Conservation (phyloP, 2,888 invertebrate species). For the Entomobrya multifasciata region DNA sequence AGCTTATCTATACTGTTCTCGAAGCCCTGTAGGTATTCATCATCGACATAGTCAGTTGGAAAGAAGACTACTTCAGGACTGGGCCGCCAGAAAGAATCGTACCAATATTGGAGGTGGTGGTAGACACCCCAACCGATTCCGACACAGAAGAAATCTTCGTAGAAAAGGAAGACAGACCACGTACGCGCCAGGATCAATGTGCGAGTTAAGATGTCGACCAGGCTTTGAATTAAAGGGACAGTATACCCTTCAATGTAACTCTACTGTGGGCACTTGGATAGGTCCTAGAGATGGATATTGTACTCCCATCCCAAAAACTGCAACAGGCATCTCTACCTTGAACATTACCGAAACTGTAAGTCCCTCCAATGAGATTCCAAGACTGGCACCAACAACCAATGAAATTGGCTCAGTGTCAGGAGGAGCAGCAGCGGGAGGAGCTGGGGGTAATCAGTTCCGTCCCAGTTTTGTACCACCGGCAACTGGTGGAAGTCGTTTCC, state of each 20-base stretch:
- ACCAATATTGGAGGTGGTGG: slow-evolving; percentile 60
- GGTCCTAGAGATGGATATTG: slow-evolving; percentile 78
- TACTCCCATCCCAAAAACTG: slow-evolving; percentile 40
- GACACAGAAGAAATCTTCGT: slow-evolving; percentile 76
- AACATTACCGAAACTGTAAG: slow-evolving; percentile 56
- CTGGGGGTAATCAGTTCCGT: slow-evolving; percentile 54
- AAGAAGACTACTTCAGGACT: slow-evolving; percentile 77
- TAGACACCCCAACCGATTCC: slow-evolving; percentile 72
- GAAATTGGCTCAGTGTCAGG: slow-evolving; percentile 34
- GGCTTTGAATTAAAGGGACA: slow-evolving; percentile 78
- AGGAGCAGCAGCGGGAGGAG: slow-evolving; percentile 5
- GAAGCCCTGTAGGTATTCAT: slow-evolving; percentile 79
- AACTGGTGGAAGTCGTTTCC: slow-evolving; percentile 61
- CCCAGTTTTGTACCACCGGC: slow-evolving; percentile 64
- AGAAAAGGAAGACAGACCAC: slow-evolving; percentile 77
- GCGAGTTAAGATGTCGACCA: slow-evolving; percentile 78
- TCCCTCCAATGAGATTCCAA: slow-evolving; percentile 79
- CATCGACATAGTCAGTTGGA: slow-evolving; percentile 79
- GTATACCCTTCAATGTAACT: slow-evolving; percentile 79
- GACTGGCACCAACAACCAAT: slow-evolving; percentile 68
- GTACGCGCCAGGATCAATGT: slow-evolving; percentile 79
- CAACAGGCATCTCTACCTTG: not conserved
- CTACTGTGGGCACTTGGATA: slow-evolving; percentile 77
- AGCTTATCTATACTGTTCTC: slow-evolving; percentile 79
- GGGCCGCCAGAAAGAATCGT: slow-evolving; percentile 75